A percentile compares a stretch with the other conserved stretches of the same genome.
These are phyloP conservation scores for Oreochromis tanganicae DNA, from an alignment of 2,113 vertebrate genomes.

Conservation along the genomic window DNA sequence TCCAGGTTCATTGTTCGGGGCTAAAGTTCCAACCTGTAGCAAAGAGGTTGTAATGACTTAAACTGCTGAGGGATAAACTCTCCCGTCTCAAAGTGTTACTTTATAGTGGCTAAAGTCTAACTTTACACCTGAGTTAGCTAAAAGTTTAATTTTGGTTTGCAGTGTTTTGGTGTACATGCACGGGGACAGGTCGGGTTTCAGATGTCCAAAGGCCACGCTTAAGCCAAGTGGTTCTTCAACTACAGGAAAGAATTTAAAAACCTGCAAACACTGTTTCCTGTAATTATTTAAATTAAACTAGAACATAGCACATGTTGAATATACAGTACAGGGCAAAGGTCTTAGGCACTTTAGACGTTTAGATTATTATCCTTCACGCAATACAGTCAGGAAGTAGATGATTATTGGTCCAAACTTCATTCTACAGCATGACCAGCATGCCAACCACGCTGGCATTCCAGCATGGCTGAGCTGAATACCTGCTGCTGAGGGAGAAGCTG, in stretches of 20 bases:
- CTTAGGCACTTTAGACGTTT: neutral
- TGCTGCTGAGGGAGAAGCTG: neutral
- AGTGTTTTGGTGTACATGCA: neutral
- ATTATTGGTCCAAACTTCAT: neutral
- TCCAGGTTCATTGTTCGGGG: conserved; percentile 18
- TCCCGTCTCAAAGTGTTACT: neutral
- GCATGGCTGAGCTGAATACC: neutral
- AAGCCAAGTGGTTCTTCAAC: neutral
- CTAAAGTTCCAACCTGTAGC: conserved; percentile 12
- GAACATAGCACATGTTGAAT: neutral
- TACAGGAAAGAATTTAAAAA: neutral
- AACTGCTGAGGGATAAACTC: neutral
- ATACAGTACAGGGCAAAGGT: neutral
- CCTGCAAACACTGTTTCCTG: neutral
- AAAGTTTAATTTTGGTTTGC: neutral
- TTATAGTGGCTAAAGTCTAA: neutral
- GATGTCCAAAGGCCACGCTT: neutral
- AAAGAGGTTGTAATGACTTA: conserved; percentile 2
- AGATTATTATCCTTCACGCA: neutral
- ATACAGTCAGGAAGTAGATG: neutral
- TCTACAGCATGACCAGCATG: neutral
- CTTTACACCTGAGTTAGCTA: neutral
- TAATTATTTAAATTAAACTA: neutral
- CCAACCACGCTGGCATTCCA: neutral
- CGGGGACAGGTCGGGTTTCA: neutral